Base-by-base conservation (phyloP, 2,888 invertebrate species). In the Erebia palarica region DNA sequence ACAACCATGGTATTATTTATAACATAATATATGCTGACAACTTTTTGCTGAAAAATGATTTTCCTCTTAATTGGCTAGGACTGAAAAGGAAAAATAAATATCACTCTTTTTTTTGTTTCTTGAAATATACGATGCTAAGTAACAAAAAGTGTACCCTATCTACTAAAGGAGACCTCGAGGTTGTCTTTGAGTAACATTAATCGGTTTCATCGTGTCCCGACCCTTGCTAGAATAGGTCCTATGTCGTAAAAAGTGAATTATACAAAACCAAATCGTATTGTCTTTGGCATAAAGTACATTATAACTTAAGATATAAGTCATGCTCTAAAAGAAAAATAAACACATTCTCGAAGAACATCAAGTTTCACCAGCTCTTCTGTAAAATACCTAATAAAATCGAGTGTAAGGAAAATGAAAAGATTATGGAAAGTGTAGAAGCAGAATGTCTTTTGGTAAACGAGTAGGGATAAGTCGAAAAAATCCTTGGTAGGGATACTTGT, bases 131-230 rank as follows among this genome's bases (percentile, higher is more conserved):
- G 81, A 84, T 80, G 80, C 90, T 92, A 91, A 93, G 92, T 92
- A 87, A 87, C 84, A 90, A 91, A 90, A 87, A 90, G 87, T 93
- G 92, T 92, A 89, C 82, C 80, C 86, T 86, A 89, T 88, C 88
- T 83, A 73, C 77, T 78, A 79, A 74, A 77, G 84, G 84, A 82
- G 84, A 88, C 84, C 86, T 86, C 86, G 80, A 85, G 82, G 87
- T 87, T 88, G 86, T 81, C 84, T 86, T 87, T 92, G 92, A 93
- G 92, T 91, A 90, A 92, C 92, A 93, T 93, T 92, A 93, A 93
- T 93, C 88, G 92, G 83, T 85, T 84, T 80, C 81, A 78, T 79
- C 72, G 74, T 71, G 68, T 70, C 42, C 10, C 14, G 55, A 47
- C 59, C 59, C 51, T 57, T 59, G 60, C 18, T 18, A 27, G 47